Conservation (phyloP, 2,797 vertebrate genomes). For the Falco rusticolus region DNA sequence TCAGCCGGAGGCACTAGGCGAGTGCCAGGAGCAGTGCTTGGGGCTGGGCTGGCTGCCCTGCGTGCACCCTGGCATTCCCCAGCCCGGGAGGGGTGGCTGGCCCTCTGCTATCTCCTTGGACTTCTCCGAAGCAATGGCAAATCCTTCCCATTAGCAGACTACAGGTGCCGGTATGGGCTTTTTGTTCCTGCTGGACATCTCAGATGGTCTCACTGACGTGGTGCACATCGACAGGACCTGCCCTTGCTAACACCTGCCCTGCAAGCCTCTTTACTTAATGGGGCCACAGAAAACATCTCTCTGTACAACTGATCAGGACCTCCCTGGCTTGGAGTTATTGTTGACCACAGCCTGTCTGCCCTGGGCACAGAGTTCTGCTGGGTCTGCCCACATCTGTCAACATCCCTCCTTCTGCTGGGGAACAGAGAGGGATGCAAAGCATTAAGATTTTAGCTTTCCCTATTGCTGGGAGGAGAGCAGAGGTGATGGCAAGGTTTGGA, state of each 20-base stretch:
- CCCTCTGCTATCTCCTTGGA: background rate
- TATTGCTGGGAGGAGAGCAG: background rate
- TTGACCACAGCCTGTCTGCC: background rate
- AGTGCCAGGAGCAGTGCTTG: background rate
- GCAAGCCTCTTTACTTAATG: background rate
- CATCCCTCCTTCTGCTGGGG: background rate
- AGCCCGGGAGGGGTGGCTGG: background rate
- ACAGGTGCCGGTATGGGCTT: background rate
- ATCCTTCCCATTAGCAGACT: background rate
- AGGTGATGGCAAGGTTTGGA: background rate
- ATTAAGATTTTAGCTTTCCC: background rate
- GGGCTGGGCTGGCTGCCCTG: background rate
- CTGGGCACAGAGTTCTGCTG: background rate
- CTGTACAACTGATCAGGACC: background rate
- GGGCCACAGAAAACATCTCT: background rate
- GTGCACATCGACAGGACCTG: background rate
- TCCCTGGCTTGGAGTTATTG: background rate
- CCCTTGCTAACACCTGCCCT: background rate
- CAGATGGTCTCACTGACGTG: background rate
- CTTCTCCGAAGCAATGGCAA: background rate
- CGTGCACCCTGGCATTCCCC: background rate
- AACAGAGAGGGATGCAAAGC: background rate
- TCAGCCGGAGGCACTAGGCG: background rate
- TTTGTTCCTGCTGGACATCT: background rate
- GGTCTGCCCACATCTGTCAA: background rate